A percentile compares a stretch with the other conserved stretches of the same genome.
phyloP scores from a whole-genome alignment of 2,797 vertebrate genomes.

The Dryobates pubescens region DNA sequence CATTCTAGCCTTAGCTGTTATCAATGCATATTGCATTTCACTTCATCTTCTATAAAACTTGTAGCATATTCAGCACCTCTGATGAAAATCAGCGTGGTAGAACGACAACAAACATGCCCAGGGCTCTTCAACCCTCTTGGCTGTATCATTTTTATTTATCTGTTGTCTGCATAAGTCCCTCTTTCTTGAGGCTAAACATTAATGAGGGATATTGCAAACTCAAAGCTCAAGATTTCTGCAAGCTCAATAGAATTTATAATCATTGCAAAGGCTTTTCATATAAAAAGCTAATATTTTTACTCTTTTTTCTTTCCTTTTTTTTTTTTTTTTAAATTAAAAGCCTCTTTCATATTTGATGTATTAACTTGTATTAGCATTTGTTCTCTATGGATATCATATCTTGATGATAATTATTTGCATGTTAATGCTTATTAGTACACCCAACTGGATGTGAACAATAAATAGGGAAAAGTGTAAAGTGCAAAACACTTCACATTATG shows the following conservation, averaged over 20 bases:
- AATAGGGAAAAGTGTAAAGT: constrained; percentile 34
- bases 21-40: constrained; percentile 46
- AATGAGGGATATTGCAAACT: constrained; percentile 58
- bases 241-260: constrained; percentile 62
- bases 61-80: constrained; percentile 50
- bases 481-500: constrained; percentile 18
- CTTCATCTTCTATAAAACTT: constrained; percentile 30
- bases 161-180: constrained; percentile 33
- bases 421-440: constrained; percentile 56
- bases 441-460: constrained; percentile 45
- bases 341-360: constrained; percentile 45
- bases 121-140: constrained; percentile 56
- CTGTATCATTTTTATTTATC: constrained; percentile 65
- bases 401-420: constrained; percentile 64
- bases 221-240: constrained; percentile 61
- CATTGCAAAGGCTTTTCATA: constrained; percentile 38
- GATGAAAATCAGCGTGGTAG: constrained; percentile 45
- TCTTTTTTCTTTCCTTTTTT: constrained; percentile 16
- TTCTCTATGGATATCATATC: constrained; percentile 48
- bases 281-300: constrained; percentile 51
- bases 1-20: constrained; percentile 24
- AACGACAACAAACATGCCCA: constrained; percentile 45
- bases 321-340: constrained; percentile 38
- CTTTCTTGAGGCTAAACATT: constrained; percentile 66
- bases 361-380: constrained; percentile 58